Evolutionary conservation across 2,797 vertebrate species (phyloP).

Genomic region (Oceanodroma leucorhoa): DNA sequence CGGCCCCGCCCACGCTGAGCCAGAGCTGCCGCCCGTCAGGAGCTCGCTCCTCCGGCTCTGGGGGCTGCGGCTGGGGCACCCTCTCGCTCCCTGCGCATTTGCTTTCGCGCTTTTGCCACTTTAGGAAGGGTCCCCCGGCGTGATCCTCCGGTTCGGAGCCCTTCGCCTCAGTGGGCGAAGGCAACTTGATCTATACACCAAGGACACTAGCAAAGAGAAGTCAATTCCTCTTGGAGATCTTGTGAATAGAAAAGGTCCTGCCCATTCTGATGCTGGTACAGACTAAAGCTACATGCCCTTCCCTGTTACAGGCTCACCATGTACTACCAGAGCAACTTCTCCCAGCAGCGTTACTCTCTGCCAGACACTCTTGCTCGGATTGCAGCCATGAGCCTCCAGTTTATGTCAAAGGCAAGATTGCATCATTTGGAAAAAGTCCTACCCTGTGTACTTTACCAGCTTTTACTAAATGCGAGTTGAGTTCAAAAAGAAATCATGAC

Average conservation of each 20-base stretch:
- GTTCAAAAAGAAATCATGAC: background rate
- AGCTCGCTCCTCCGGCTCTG: too few relatives aligned
- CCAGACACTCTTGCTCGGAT: background rate
- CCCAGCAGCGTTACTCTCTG: rapidly evolving
- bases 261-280: background rate
- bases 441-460: background rate
- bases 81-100: too few relatives aligned
- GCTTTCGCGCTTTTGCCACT: too few relatives aligned
- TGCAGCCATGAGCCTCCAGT: background rate
- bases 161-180: background rate
- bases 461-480: background rate
- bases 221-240: background rate
- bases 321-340: background rate
- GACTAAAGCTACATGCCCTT: background rate
- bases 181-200: conserved; percentile 11
- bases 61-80: too few relatives aligned
- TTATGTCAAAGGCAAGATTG: background rate
- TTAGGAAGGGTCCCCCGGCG: too few relatives aligned
- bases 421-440: background rate
- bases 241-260: background rate
- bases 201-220: background rate
- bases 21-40: too few relatives aligned
- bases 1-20: too few relatives aligned
- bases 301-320: background rate
- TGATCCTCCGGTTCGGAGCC: too few relatives aligned